Evolutionary conservation across 2,888 invertebrate species (phyloP), one percentile per base, ranked within the genome.

Genomic region (Xestoiulus laeticollis): DNA sequence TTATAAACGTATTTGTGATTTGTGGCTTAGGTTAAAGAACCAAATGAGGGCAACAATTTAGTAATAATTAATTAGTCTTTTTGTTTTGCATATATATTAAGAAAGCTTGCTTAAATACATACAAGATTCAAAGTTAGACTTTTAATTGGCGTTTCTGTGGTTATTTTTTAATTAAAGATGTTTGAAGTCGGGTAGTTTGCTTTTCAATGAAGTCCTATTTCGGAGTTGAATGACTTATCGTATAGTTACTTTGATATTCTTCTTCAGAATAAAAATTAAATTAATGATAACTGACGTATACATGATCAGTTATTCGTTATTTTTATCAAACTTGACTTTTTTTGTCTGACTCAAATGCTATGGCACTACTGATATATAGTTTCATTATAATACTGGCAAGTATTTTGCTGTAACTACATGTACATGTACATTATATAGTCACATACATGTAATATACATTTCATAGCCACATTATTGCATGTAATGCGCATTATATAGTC

Each of bases 1-100:
- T 78, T 78, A 26, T 78, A 30, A 78, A 26, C 78, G 10, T 30
- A 78, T 78, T 78, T 78, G 78, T 78, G 30, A 78, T 78, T 78
- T 30, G 78, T 10, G 14, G 78, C 78, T 30, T 30, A 78, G 78
- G 78, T 78, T 68, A 68, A 22, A 22, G 53, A 26, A 68, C 22
- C 8, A 3, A 22, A 22, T 22, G 53, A 19, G 22, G 59, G 1
- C n/a, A 59, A n/a, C 59, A 4, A 59, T 59, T 59, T 59, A 59
- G n/a, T 48, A 22, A 59, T 26, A 30, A 26, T 30, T 22, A 30
- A 30, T 78, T 30, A 68, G 19, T 22, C 4, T n/a, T 26, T 68
- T 68, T 12, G 48, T 10, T 68, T 26, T 3, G 22, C 10, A 68
- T 68, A 68, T n/a, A n/a, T 26, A 26, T 68, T 68, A 68, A 26